These are phyloP conservation scores for Enchytraeus crypticus DNA, from an alignment of 2,888 invertebrate species.

Conservation along the genomic window DNA sequence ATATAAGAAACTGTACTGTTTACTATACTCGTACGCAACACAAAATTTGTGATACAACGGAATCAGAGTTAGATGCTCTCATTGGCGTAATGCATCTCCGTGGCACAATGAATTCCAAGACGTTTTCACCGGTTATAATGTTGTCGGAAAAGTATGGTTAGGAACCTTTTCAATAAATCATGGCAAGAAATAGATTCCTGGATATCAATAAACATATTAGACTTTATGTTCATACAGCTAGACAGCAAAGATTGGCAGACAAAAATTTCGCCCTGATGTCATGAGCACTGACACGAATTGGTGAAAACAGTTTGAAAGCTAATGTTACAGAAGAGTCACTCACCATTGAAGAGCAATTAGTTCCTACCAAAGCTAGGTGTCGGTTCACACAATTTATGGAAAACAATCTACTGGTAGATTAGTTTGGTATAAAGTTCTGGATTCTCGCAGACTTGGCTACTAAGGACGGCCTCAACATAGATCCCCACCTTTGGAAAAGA, in stretches of 20 bases:
- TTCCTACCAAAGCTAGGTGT: constrained; percentile 1
- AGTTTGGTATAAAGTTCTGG: constrained; percentile 5
- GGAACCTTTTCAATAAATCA: no score
- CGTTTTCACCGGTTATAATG: no score
- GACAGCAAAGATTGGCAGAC: neutral
- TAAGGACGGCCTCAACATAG: neutral
- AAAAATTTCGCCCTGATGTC: neutral
- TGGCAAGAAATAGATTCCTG: neutral
- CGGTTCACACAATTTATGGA: neutral
- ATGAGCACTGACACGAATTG: neutral
- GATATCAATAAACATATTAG: neutral
- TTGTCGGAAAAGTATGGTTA: no score
- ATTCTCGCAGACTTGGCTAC: neutral
- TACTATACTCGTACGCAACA: no score
- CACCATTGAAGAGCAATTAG: neutral
- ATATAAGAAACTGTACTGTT: no score
- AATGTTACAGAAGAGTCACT: neutral
- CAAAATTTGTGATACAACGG: no score
- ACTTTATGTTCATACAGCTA: neutral
- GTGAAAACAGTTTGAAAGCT: neutral
- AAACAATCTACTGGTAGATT: neutral
- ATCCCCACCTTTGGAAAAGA: neutral
- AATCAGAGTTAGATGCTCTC: no score
- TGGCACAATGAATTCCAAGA: no score
- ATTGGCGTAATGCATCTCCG: no score